phyloP scores from a whole-genome alignment of 2,888 invertebrate genomes.

The Apamea crenata region DNA sequence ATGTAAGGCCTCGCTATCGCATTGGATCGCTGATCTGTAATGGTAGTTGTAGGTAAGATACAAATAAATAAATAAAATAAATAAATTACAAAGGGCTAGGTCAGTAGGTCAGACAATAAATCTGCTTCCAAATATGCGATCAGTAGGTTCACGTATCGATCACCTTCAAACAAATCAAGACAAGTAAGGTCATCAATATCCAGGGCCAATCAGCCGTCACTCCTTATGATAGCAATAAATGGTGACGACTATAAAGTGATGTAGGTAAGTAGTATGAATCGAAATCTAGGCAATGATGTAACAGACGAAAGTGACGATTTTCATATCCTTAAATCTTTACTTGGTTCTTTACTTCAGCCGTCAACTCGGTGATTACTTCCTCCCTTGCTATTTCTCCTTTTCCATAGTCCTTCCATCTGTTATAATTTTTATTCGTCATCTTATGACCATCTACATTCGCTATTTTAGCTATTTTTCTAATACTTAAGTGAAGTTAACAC shows the following conservation, averaged over 20 bases:
- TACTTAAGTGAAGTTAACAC: not conserved
- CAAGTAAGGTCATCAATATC: conserved; percentile 13
- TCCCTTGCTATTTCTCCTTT: not conserved
- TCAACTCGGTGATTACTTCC: not conserved
- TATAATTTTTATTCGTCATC: not conserved
- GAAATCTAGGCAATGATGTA: not conserved
- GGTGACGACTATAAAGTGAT: not conserved
- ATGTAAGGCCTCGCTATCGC: too few species aligned
- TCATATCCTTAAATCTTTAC: not conserved
- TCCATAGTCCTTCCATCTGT: not conserved
- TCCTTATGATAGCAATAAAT: conserved; percentile 14
- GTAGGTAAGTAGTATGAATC: conserved; percentile 20
- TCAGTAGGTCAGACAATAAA: conserved; percentile 8
- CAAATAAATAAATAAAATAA: too few species aligned
- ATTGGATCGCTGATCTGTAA: too few species aligned
- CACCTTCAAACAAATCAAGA: not conserved
- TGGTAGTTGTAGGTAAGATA: too few species aligned
- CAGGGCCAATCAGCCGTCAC: conserved; percentile 39
- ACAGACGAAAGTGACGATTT: not conserved
- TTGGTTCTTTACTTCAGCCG: not conserved
- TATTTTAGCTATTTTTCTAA: not conserved
- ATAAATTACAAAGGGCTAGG: not conserved
- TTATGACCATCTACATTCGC: not conserved
- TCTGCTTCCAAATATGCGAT: conserved; percentile 3
- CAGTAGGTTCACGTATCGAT: not conserved